These are phyloP conservation scores for Scotopteryx bipunctaria DNA, from an alignment of 2,888 invertebrate genomes.

Conservation along the genomic window DNA sequence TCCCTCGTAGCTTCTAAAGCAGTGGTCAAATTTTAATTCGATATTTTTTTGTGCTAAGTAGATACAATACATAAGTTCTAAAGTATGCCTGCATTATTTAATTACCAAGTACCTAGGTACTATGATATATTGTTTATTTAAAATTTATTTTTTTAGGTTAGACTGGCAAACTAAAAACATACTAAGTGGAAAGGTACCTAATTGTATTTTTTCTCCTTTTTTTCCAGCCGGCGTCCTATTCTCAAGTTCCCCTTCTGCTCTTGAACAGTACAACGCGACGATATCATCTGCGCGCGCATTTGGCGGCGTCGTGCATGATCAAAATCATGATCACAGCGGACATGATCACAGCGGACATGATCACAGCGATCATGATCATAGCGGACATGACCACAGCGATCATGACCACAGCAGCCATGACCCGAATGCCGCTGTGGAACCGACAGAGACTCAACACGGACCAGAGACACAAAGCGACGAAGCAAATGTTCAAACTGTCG, in stretches of 20 bases:
- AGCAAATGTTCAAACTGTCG: slow-evolving; percentile 47
- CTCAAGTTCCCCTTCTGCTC: slow-evolving; percentile 84
- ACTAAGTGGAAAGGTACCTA: not conserved
- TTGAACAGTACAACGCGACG: slow-evolving; percentile 77
- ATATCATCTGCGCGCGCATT: slow-evolving; percentile 84
- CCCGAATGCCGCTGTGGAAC: slow-evolving; percentile 24
- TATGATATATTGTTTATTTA: no score
- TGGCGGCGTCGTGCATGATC: slow-evolving; percentile 51
- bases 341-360: slow-evolving; percentile 41
- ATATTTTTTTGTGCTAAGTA: no score
- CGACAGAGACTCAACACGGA: slow-evolving; percentile 43
- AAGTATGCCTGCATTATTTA: no score
- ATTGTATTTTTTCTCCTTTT: slow-evolving; percentile 13
- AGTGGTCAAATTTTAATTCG: no score
- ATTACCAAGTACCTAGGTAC: no score
- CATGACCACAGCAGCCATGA: slow-evolving; percentile 41
- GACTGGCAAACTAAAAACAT: no score
- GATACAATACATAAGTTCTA: no score
- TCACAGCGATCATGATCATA: slow-evolving; percentile 39
- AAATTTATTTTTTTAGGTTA: no score
- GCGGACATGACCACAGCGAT: slow-evolving; percentile 37
- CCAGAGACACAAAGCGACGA: slow-evolving; percentile 57
- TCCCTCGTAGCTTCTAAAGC: no score
- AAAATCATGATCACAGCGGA: slow-evolving; percentile 41
- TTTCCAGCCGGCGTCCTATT: slow-evolving; percentile 87